Percentiles rank a stretch among this genome's conserved stretches.
Evolutionary conservation across 2,797 vertebrate species (phyloP).

Genomic region (Graptemys geographica): DNA sequence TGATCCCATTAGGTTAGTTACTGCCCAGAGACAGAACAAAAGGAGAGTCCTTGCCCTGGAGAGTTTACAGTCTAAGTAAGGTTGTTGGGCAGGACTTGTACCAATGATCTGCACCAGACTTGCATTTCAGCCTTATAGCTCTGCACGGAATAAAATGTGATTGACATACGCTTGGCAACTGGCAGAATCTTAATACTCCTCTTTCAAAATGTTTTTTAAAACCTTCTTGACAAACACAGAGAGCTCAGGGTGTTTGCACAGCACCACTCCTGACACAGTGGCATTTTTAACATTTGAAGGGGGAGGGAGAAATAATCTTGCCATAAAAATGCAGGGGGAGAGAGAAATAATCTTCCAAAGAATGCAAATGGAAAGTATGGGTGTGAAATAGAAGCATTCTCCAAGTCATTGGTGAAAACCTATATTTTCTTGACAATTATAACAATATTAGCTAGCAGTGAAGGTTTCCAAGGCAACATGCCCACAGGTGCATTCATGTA

Average conservation of each 20-base stretch:
- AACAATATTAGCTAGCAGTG: constrained; percentile 71
- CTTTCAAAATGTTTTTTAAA: too few species aligned
- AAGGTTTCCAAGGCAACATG: constrained; percentile 75
- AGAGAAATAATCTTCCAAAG: constrained; percentile 24
- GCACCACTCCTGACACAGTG: neutral
- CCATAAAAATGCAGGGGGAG: neutral
- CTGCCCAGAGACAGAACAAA: fast-evolving
- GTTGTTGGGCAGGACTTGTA: neutral
- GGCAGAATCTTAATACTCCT: neutral
- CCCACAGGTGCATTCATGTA: constrained; percentile 59
- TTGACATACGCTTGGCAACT: neutral
- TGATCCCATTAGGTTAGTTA: neutral
- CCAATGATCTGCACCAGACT: neutral
- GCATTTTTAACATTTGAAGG: neutral
- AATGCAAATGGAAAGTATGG: constrained; percentile 41
- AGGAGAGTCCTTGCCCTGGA: neutral
- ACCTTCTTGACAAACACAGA: neutral
- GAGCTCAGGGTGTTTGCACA: neutral
- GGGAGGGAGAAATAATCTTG: neutral
- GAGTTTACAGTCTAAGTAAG: fast-evolving
- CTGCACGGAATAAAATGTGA: fast-evolving
- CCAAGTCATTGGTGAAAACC: constrained; percentile 46
- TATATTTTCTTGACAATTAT: constrained; percentile 76
- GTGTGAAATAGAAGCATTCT: constrained; percentile 59
- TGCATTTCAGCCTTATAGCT: neutral